A percentile compares a stretch with the other conserved stretches of the same genome.
These are phyloP conservation scores for Yoshiicerus persimilis DNA, from an alignment of 1,140 invertebrate genomes.

Conservation along the genomic window DNA sequence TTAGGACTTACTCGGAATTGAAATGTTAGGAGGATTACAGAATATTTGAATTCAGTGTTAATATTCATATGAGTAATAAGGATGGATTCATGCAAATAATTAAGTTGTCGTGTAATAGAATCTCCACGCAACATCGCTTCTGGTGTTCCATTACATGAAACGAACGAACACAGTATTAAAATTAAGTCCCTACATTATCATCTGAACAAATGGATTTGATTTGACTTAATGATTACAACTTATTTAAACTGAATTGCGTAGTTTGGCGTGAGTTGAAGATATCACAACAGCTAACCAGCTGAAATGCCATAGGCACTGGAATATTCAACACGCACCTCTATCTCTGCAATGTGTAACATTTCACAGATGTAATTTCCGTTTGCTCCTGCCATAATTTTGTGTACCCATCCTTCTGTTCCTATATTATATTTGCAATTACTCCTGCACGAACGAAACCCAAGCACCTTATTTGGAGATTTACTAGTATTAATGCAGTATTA, in stretches of 20 bases:
- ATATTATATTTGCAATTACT: not conserved
- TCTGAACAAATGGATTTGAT: not conserved
- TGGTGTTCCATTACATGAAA: not conserved
- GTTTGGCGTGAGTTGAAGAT: not conserved
- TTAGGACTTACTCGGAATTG: too few relatives aligned
- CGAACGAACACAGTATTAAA: not conserved
- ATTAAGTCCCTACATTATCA: not conserved
- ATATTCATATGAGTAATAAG: not conserved
- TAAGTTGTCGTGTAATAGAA: not conserved
- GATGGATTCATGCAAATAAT: not conserved
- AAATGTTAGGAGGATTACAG: not conserved
- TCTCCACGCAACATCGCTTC: not conserved
- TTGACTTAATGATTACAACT: not conserved
- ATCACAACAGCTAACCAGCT: not conserved
- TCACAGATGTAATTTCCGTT: not conserved
- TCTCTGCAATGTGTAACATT: not conserved
- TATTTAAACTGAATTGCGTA: not conserved
- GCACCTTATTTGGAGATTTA: too few relatives aligned
- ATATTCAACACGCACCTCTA: not conserved
- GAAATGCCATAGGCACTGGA: not conserved
- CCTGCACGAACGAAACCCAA: not conserved
- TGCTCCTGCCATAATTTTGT: not conserved
- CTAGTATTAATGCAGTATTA: too few relatives aligned
- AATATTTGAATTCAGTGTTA: not conserved
- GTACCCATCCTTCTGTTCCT: not conserved